A percentile compares a stretch with the other conserved stretches of the same genome.
Evolutionary conservation across 1,140 invertebrate species (phyloP).

Genomic region (Andricus grossulariae): DNA sequence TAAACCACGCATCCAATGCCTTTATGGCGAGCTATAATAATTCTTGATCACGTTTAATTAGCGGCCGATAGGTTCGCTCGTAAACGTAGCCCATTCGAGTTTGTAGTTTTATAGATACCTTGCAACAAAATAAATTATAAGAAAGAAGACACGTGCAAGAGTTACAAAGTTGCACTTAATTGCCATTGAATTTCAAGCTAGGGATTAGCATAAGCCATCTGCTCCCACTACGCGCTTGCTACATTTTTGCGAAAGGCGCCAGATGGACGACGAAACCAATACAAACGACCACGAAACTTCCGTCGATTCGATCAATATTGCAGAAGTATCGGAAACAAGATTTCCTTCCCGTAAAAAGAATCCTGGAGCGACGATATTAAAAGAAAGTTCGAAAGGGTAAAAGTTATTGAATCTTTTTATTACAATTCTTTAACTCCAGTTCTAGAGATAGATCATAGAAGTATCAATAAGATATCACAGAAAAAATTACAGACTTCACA

Average conservation of each 20-base stretch:
- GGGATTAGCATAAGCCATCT: not conserved
- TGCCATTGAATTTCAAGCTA: not conserved
- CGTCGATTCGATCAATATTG: no score
- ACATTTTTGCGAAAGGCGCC: not conserved
- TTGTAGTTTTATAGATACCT: not conserved
- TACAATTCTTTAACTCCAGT: no score
- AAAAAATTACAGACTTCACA: no score
- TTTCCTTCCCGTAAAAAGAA: not conserved
- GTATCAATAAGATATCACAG: no score
- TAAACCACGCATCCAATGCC: constrained; percentile 6
- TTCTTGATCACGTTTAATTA: constrained; percentile 31
- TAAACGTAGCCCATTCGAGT: not conserved
- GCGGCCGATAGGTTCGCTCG: constrained; percentile 17
- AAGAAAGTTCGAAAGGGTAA: no score
- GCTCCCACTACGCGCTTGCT: not conserved
- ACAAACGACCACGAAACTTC: not conserved
- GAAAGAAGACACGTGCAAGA: not conserved
- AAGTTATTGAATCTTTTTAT: no score
- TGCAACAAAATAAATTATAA: not conserved
- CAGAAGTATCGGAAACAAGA: not conserved
- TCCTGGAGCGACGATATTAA: no score
- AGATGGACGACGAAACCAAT: not conserved
- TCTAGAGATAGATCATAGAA: no score
- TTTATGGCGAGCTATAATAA: not conserved
- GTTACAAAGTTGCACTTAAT: constrained; percentile 20